A percentile compares a stretch with the other conserved stretches of the same genome.
These are phyloP conservation scores for Gastrophryne carolinensis DNA, from an alignment of 2,797 vertebrate species.

Conservation along the genomic window DNA sequence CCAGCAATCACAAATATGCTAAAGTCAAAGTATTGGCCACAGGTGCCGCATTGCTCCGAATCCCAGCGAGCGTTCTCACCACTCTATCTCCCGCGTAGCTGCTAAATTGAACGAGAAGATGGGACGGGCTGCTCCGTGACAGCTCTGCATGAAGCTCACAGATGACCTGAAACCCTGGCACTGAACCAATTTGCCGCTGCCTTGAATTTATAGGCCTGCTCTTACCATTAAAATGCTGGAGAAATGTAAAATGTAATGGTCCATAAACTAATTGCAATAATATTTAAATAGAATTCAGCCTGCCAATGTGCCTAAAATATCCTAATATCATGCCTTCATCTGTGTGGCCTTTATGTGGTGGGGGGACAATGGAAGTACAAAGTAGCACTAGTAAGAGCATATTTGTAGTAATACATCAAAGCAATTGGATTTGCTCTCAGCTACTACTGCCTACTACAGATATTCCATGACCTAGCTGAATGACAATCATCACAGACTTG, in stretches of 20 bases:
- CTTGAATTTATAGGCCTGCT: neutral
- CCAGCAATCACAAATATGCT: neutral
- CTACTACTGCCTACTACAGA: too few species aligned
- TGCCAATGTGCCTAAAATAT: neutral
- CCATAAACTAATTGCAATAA: neutral
- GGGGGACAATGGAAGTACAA: too few species aligned
- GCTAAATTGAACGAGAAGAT: neutral
- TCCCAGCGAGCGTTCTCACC: neutral
- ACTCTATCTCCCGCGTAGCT: neutral
- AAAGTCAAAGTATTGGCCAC: constrained; percentile 4
- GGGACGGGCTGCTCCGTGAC: neutral
- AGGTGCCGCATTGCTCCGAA: neutral
- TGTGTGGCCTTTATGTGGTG: too few species aligned
- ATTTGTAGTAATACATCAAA: too few species aligned
- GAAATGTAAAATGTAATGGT: too few species aligned
- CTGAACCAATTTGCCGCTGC: neutral
- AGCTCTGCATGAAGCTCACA: neutral
- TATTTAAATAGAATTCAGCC: neutral
- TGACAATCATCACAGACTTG: too few species aligned
- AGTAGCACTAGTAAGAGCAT: too few species aligned
- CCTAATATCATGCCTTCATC: too few species aligned
- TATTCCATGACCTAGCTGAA: too few species aligned
- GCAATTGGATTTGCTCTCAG: too few species aligned
- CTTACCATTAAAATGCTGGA: neutral
- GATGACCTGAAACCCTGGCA: constrained; percentile 4